These are phyloP conservation scores for Graptemys geographica DNA, from an alignment of 2,797 vertebrate genomes.

Conservation along the genomic window DNA sequence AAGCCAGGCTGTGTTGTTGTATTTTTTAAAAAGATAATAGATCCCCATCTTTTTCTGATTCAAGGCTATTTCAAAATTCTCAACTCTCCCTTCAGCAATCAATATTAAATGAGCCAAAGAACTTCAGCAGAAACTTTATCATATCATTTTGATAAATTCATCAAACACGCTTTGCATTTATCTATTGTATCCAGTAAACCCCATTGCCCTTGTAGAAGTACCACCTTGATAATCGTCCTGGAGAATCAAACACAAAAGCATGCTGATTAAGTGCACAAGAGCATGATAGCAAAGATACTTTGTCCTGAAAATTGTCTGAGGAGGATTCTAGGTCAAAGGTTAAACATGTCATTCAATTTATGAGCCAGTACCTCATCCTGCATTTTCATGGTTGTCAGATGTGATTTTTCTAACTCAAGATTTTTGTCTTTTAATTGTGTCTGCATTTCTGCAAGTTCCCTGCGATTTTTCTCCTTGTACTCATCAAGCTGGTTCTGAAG, in stretches of 20 bases:
- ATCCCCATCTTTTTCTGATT: background rate
- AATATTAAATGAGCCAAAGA: conserved; percentile 9
- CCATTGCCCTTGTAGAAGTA: conserved; percentile 4
- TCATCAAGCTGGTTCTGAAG: conserved; percentile 95
- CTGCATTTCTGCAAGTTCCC: conserved; percentile 90
- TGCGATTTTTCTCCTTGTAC: conserved; percentile 93
- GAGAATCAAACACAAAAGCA: background rate
- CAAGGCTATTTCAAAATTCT: background rate
- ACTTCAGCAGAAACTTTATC: background rate
- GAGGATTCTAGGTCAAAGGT: conserved; percentile 1
- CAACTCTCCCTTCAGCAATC: background rate
- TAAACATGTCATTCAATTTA: background rate
- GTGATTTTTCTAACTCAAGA: conserved; percentile 89
- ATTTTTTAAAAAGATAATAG: background rate
- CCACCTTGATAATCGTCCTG: background rate
- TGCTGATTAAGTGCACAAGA: background rate
- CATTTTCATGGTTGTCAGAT: conserved; percentile 81
- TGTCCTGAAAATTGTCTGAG: background rate
- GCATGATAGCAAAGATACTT: accelerated
- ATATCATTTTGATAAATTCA: background rate
- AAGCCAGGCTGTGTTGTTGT: background rate
- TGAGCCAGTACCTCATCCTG: conserved; percentile 89
- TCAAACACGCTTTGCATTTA: background rate
- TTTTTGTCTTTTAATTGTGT: conserved; percentile 90
- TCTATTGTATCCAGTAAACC: background rate